These are phyloP conservation scores for Hypomecis punctinalis DNA, from an alignment of 2,888 invertebrate genomes.

Conservation along the genomic window DNA sequence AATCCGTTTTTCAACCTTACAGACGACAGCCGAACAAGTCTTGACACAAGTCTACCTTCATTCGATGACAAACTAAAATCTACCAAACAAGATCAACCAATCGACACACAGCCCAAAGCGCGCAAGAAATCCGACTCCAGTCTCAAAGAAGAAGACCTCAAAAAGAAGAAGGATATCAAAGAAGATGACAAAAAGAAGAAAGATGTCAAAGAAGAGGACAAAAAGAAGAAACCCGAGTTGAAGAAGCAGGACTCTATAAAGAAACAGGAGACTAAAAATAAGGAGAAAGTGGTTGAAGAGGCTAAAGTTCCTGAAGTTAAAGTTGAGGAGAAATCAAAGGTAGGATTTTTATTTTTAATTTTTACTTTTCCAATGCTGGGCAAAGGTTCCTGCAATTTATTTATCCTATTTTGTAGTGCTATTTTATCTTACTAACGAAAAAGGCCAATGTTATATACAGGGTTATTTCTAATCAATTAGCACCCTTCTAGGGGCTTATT, in stretches of 20 bases:
- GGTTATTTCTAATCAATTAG: too few relatives aligned
- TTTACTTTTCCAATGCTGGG: too few relatives aligned
- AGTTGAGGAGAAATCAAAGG: constrained; percentile 48
- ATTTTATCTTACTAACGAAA: too few relatives aligned
- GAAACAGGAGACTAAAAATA: constrained; percentile 54
- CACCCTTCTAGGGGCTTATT: too few relatives aligned
- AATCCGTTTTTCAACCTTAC: constrained; percentile 14
- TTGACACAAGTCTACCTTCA: constrained; percentile 58
- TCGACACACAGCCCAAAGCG: constrained; percentile 60
- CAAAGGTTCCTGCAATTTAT: too few relatives aligned
- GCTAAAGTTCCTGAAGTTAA: constrained; percentile 51
- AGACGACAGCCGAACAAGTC: constrained; percentile 73
- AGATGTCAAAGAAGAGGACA: constrained; percentile 45
- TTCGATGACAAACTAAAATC: constrained; percentile 45
- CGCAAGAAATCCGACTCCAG: constrained; percentile 78
- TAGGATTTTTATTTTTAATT: constrained; percentile 1
- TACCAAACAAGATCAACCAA: constrained; percentile 51
- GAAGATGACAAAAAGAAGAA: constrained; percentile 50
- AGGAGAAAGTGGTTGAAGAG: constrained; percentile 46
- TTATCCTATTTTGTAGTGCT: too few relatives aligned
- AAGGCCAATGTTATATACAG: too few relatives aligned
- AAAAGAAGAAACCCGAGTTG: constrained; percentile 61
- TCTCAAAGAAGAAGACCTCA: constrained; percentile 73
- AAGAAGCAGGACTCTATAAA: constrained; percentile 68
- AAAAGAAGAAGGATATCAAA: constrained; percentile 40